These are phyloP conservation scores for Labeo calbasu DNA, from an alignment of 2,797 vertebrate species.

Conservation along the genomic window DNA sequence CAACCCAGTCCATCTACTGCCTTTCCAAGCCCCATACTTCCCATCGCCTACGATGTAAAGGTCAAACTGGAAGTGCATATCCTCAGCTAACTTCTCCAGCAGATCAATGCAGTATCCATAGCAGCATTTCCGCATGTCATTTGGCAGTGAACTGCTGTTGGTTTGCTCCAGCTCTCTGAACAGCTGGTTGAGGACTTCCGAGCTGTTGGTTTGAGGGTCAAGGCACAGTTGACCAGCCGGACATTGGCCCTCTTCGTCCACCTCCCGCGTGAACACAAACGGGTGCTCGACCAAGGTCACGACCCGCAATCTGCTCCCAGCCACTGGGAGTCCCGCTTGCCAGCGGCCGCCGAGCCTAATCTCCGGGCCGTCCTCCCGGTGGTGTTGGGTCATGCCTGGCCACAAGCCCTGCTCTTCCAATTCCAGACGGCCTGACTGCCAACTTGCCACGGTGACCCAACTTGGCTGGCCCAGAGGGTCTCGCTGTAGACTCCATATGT, in stretches of 20 bases:
- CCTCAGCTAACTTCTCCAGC: constrained; percentile 89
- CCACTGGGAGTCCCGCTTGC: constrained; percentile 75
- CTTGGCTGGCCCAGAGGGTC: constrained; percentile 85
- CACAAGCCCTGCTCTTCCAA: constrained; percentile 78
- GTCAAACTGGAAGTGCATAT: constrained; percentile 89
- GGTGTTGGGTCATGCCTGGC: constrained; percentile 69
- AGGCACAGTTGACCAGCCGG: constrained; percentile 90
- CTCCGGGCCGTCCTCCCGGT: constrained; percentile 59
- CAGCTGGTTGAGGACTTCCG: constrained; percentile 79
- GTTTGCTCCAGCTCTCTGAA: constrained; percentile 81
- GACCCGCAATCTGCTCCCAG: constrained; percentile 81
- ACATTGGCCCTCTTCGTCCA: constrained; percentile 88
- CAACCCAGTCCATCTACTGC: constrained; percentile 90
- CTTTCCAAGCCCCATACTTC: constrained; percentile 87
- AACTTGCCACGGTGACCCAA: constrained; percentile 91
- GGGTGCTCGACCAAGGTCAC: constrained; percentile 95
- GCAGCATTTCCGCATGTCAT: constrained; percentile 86
- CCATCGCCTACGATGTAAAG: constrained; percentile 94
- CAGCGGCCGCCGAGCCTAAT: constrained; percentile 72
- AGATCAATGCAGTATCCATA: constrained; percentile 96
- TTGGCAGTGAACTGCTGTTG: constrained; percentile 72
- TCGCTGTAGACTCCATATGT: constrained; percentile 88
- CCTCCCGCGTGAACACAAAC: constrained; percentile 90
- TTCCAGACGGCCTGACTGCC: constrained; percentile 82
- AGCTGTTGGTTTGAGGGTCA: constrained; percentile 86